Evolutionary conservation across 2,113 vertebrate species (phyloP), one percentile per base, ranked within the genome.

Genomic region (Phalacrocorax brasilianus): DNA sequence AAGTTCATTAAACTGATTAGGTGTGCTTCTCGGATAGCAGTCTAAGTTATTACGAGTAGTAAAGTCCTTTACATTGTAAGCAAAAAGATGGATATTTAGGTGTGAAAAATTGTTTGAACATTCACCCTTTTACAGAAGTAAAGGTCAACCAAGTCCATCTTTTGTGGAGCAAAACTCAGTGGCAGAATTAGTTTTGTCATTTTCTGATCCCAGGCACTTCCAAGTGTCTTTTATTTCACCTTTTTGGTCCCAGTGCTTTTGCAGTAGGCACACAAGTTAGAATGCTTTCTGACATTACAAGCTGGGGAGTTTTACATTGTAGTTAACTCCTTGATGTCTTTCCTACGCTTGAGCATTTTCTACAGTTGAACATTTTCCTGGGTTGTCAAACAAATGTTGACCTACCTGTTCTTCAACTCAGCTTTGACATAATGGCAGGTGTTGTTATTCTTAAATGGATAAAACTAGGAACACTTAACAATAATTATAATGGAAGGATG

Each of bases 1-100:
- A 96, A 97, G 86, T 96, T 98, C 92, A 96, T 97, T 98, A 95
- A 96, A 95, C 45, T 80, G 92, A 94, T 95, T 89, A 85, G 56
- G 38, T 95, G 44, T 71, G n/a, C 35, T 92, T 94, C 38, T 88
- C 83, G 71, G 53, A 91, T 74, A 94, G 35, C 44, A 83, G 78
- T 86, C 50, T 76, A 52, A 93, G 58, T 13, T 91, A 67, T 94
- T 95, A 74, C 78, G 94, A 21, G 62, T 94, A 47, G 38, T 35
- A 30, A 96, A 96, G 53, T 71, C 65, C 38, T 79, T 88, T 78
- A 81, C 8, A 42, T 44, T 73, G 20, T 81, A 94, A 95, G 59
- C 55, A 93, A 95, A 89, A 92, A 84, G 63, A 83, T 87, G 14
- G 62, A 55, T 78, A 72, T 45, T 32, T 13, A 59, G 52, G 58